Base-by-base conservation (phyloP, 2,113 vertebrate species). In the Leptodactylus fuscus region DNA sequence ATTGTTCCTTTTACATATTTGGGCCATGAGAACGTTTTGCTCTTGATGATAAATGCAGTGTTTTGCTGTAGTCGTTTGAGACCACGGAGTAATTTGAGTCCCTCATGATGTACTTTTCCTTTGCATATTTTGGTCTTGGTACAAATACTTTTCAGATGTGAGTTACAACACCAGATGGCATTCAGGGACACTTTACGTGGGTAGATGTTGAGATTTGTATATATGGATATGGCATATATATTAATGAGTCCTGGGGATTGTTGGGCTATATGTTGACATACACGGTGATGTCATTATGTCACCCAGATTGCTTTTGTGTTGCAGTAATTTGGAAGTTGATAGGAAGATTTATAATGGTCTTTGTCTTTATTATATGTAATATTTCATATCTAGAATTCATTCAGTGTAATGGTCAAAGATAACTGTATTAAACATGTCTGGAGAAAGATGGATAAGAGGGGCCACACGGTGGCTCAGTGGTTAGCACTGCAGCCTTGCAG, bases 91-190 rank as follows among this genome's bases (percentile, higher is more conserved):
- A 77, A 53, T 77, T 20, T 22, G 48, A 77, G 27, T 51, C 27
- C 24, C 74, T 77, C 74, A 77, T n/a, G 29, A 53, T 38, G 51
- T 79, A 36, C 32, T 38, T 79, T 79, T 79, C 34, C 76, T 58
- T 58, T 41, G 49, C 76, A 79, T 58, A 79, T 58, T 58, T 79
- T 79, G 76, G 49, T 38, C 34, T 38, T 22, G 32, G 32, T 79
- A 53, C 49, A 76, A 76, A 76, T 76, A 58, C 51, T 53, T 48
- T 32, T 75, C 81, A 44, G 73, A 74, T 76, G 71, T 76, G 44
- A 82, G 13, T 75, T 69, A 69, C n/a, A 18, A 32, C n/a, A 29
- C 73, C 73, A 76, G 46, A 69, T 76, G 73, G 46, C 73, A 76
- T 76, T 51, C 73, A 11, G 73, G 73, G 46, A 51, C 48, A 32